Percentiles rank a stretch among this genome's conserved stretches.
Conservation (phyloP, 2,888 invertebrate species). For the Ecliptopera silaceata region DNA sequence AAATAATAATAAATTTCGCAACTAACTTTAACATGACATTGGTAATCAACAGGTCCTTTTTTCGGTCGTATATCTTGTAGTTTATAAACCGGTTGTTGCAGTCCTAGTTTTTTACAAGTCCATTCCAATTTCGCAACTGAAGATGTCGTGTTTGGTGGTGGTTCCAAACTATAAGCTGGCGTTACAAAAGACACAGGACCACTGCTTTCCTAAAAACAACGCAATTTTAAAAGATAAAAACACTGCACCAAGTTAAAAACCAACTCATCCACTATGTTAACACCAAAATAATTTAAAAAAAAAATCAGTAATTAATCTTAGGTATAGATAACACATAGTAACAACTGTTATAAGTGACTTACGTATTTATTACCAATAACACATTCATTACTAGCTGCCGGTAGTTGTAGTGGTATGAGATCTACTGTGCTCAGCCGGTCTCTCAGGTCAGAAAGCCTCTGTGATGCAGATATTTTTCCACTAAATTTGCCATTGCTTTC, state of each 20-base stretch:
- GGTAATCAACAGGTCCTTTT: slow-evolving; percentile 59
- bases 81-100: slow-evolving; percentile 70
- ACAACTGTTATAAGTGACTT: no score
- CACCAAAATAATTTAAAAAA: no score
- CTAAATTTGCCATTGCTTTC: slow-evolving; percentile 55
- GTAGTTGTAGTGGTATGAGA: slow-evolving; percentile 71
- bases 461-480: slow-evolving; percentile 73
- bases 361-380: slow-evolving; percentile 46
- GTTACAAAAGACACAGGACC: slow-evolving; percentile 60
- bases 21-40: slow-evolving; percentile 71
- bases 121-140: slow-evolving; percentile 68
- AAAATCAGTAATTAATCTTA: no score
- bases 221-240: no score
- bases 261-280: no score
- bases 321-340: no score
- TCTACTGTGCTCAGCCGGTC: slow-evolving; percentile 72
- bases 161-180: slow-evolving; percentile 62
- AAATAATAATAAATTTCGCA: background rate
- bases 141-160: slow-evolving; percentile 70
- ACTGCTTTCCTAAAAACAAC: slow-evolving; percentile 54
- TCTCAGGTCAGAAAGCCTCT: slow-evolving; percentile 69
- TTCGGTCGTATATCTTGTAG: slow-evolving; percentile 58
- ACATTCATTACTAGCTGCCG: slow-evolving; percentile 62
- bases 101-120: slow-evolving; percentile 73
- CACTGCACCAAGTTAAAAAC: no score